A percentile compares a stretch with the other conserved stretches of the same genome.
These are phyloP conservation scores for Takifugu bimaculatus DNA, from an alignment of 2,113 vertebrate genomes.

Conservation along the genomic window DNA sequence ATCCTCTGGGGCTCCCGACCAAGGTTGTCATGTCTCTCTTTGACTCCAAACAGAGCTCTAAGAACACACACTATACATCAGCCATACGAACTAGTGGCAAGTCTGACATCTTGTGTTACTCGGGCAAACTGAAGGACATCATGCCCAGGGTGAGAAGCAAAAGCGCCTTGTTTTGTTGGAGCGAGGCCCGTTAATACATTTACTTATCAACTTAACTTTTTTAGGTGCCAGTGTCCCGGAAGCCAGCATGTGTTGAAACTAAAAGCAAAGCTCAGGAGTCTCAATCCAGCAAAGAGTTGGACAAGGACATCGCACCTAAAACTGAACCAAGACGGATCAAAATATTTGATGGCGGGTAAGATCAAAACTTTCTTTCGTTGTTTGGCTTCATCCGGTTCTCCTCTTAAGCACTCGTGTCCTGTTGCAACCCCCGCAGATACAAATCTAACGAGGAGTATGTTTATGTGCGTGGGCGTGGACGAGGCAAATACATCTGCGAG, in stretches of 20 bases:
- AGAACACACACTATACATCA: conserved; percentile 86
- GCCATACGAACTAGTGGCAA: conserved; percentile 84
- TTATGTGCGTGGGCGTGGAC: conserved; percentile 92
- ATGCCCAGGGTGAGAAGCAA: conserved; percentile 81
- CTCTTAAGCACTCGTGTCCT: not conserved
- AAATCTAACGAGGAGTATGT: conserved; percentile 99
- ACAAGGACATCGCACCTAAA: conserved; percentile 85
- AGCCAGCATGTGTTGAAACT: conserved; percentile 76
- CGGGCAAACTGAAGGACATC: conserved; percentile 89
- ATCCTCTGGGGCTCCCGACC: conserved; percentile 89
- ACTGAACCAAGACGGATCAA: conserved; percentile 91
- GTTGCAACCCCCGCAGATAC: conserved; percentile 73
- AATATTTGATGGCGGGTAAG: conserved; percentile 99
- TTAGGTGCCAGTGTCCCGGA: conserved; percentile 72
- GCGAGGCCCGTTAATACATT: not conserved
- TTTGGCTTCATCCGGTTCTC: too few relatives aligned
- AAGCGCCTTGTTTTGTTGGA: too few relatives aligned
- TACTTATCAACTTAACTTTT: not conserved
- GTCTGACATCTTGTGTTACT: conserved; percentile 89
- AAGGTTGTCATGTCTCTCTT: conserved; percentile 94
- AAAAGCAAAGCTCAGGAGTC: conserved; percentile 84
- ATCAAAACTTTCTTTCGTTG: not conserved
- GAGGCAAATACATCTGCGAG: conserved; percentile 97
- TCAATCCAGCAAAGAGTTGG: conserved; percentile 81
- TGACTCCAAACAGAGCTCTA: conserved; percentile 90